These are phyloP conservation scores for Hoplias malabaricus DNA, from an alignment of 2,113 vertebrate genomes.

Conservation along the genomic window DNA sequence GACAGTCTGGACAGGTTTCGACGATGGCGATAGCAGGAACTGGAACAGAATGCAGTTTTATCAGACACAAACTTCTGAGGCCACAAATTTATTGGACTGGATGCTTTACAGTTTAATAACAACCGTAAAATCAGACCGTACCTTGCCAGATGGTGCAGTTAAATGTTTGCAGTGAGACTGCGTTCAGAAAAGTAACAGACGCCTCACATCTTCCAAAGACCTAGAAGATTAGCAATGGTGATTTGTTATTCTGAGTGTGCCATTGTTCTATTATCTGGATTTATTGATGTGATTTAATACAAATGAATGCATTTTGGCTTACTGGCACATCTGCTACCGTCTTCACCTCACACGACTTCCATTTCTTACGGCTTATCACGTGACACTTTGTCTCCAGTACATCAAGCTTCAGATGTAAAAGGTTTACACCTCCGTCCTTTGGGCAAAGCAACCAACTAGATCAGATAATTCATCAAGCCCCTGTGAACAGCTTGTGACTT, in stretches of 20 bases:
- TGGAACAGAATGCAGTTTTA: slow-evolving; percentile 4
- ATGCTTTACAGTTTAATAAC: not conserved
- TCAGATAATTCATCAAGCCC: not conserved
- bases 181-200: slow-evolving; percentile 30
- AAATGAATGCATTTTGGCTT: not conserved
- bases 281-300: not conserved
- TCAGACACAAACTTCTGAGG: no score
- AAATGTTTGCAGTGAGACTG: slow-evolving; percentile 32
- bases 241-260: not conserved
- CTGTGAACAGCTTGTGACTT: not conserved
- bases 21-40: slow-evolving; percentile 39
- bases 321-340: slow-evolving; percentile 32
- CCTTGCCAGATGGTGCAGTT: slow-evolving; percentile 48
- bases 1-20: slow-evolving; percentile 48
- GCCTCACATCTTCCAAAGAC: slow-evolving; percentile 49
- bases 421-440: slow-evolving; percentile 18
- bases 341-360: slow-evolving; percentile 47
- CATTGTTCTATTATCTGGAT: no score
- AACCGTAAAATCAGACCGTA: not conserved
- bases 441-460: not conserved
- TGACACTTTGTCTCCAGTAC: slow-evolving; percentile 56
- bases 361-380: slow-evolving; percentile 47
- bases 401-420: slow-evolving; percentile 41
- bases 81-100: no score
- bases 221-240: slow-evolving; percentile 10